Conservation (phyloP, 2,113 vertebrate species). For the Melanocharis versteri region DNA sequence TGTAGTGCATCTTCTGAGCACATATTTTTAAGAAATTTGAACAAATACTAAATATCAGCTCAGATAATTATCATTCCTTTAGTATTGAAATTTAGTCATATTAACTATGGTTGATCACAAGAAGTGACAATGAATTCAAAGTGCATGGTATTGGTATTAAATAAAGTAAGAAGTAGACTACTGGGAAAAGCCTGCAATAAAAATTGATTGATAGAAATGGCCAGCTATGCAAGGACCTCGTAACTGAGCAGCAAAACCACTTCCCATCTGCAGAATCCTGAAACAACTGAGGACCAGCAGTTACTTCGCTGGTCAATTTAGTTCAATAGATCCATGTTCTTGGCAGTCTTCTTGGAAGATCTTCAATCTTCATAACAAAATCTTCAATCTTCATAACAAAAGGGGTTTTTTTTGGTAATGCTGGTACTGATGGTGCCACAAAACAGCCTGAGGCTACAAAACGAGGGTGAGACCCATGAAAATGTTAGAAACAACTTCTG, state of each 20-base stretch:
- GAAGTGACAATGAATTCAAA: neutral
- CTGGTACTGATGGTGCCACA: neutral
- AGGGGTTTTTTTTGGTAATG: fast-evolving
- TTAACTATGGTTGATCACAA: neutral
- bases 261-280: neutral
- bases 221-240: neutral
- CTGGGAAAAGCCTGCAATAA: neutral
- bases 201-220: neutral
- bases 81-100: neutral
- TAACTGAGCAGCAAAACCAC: neutral
- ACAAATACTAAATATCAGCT: neutral
- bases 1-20: neutral
- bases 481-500: neutral
- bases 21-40: conserved; percentile 47
- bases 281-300: neutral
- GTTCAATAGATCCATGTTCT: neutral
- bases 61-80: neutral
- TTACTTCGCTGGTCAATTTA: neutral
- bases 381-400: neutral
- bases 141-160: neutral
- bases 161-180: neutral
- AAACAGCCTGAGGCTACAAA: neutral
- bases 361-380: neutral
- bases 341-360: neutral
- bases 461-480: neutral